These are phyloP conservation scores for Bufo gargarizans DNA, from an alignment of 2,113 vertebrate genomes.

Conservation along the genomic window DNA sequence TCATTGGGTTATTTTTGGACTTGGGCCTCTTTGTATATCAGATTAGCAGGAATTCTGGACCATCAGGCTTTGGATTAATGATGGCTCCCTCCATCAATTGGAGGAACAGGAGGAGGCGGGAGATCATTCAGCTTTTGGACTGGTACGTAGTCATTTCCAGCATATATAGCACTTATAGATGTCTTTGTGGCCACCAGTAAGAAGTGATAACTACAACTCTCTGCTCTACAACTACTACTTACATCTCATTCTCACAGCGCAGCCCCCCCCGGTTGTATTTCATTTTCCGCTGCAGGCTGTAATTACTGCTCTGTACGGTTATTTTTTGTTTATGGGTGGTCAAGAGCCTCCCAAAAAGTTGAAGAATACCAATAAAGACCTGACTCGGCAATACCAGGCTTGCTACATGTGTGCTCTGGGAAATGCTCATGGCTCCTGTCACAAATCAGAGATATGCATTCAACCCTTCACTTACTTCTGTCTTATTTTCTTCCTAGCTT, in stretches of 20 bases:
- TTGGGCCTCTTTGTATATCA: background rate
- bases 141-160: background rate
- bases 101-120: background rate
- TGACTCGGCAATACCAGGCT: background rate
- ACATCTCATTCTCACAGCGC: background rate
- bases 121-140: background rate
- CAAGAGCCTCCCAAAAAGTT: background rate
- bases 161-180: background rate
- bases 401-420: background rate
- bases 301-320: background rate
- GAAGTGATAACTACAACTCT: background rate
- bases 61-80: background rate
- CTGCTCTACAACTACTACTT: background rate
- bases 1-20: background rate
- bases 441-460: no score
- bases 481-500: no score
- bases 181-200: background rate
- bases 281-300: no score
- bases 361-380: background rate
- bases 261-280: background rate
- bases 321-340: conserved; percentile 19
- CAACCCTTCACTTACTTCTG: no score
- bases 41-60: background rate
- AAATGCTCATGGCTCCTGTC: no score
- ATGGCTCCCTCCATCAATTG: background rate